Conservation (phyloP, 2,797 vertebrate species). For the Tragopan temminckii region DNA sequence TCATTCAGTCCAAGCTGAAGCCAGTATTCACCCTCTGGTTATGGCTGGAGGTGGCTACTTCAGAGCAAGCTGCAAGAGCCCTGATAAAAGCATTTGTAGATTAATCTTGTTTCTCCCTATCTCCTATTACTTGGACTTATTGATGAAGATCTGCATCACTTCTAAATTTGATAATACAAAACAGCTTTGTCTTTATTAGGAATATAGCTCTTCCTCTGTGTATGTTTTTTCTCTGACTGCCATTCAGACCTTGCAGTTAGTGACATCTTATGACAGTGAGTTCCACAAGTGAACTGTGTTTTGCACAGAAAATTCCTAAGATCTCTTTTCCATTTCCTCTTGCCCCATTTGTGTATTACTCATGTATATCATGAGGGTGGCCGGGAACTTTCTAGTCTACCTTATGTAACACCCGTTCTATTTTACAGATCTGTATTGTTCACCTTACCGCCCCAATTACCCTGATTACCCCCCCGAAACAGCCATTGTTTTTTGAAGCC, state of each 20-base stretch:
- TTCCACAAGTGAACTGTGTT: conserved; percentile 62
- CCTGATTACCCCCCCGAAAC: background rate
- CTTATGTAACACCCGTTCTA: background rate
- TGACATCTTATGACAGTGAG: conserved; percentile 38
- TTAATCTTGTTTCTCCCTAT: background rate
- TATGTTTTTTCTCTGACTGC: background rate
- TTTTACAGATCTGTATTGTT: conserved; percentile 8
- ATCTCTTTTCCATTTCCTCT: conserved; percentile 78
- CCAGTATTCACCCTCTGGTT: background rate
- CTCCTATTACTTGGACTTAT: background rate
- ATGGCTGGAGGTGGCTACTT: background rate
- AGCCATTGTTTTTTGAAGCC: background rate
- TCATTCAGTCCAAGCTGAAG: background rate
- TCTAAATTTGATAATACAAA: background rate
- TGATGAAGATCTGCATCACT: background rate
- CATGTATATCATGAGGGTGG: conserved; percentile 71
- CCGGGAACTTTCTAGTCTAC: conserved; percentile 48
- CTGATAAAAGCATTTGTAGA: background rate
- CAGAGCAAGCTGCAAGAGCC: background rate
- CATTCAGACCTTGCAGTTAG: conserved; percentile 58
- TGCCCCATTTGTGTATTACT: conserved; percentile 61
- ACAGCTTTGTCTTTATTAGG: background rate
- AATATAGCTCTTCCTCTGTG: background rate
- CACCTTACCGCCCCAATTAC: background rate
- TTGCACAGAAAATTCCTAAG: conserved; percentile 76